A percentile compares a stretch with the other conserved stretches of the same genome.
These are phyloP conservation scores for Nephrotoma appendiculata DNA, from an alignment of 2,888 invertebrate genomes.

Conservation along the genomic window DNA sequence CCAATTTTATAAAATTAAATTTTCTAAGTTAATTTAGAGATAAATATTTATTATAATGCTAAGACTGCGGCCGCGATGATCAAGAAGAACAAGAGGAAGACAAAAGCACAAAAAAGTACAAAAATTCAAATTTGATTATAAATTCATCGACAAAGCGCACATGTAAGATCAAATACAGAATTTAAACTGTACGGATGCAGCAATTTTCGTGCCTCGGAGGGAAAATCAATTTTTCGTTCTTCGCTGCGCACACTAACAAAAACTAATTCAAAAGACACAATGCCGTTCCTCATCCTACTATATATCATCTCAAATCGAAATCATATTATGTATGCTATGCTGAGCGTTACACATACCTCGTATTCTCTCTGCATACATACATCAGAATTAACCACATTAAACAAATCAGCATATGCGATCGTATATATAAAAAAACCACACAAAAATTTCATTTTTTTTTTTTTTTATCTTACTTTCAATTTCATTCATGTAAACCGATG, in stretches of 20 bases:
- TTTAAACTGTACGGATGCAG: not conserved
- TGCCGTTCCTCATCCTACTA: not conserved
- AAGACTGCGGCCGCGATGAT: not conserved
- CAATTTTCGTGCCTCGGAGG: not conserved
- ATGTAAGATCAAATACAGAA: not conserved
- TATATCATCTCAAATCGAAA: not conserved
- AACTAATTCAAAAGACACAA: not conserved
- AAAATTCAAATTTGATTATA: not conserved
- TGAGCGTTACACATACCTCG: too few relatives aligned
- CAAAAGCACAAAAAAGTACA: not conserved
- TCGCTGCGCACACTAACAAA: not conserved
- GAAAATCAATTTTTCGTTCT: not conserved
- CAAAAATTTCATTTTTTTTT: not conserved
- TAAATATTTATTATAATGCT: not conserved
- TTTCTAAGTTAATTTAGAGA: not conserved
- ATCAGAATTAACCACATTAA: not conserved
- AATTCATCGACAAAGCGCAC: not conserved
- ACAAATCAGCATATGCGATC: not conserved
- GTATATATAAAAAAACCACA: not conserved
- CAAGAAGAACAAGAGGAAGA: not conserved
- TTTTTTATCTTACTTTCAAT: not conserved
- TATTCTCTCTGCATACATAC: not conserved
- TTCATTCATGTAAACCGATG: not conserved
- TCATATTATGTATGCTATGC: not conserved
- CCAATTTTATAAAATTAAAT: not conserved